phyloP scores from a whole-genome alignment of 1,140 invertebrate species.

The Euura lappo region DNA sequence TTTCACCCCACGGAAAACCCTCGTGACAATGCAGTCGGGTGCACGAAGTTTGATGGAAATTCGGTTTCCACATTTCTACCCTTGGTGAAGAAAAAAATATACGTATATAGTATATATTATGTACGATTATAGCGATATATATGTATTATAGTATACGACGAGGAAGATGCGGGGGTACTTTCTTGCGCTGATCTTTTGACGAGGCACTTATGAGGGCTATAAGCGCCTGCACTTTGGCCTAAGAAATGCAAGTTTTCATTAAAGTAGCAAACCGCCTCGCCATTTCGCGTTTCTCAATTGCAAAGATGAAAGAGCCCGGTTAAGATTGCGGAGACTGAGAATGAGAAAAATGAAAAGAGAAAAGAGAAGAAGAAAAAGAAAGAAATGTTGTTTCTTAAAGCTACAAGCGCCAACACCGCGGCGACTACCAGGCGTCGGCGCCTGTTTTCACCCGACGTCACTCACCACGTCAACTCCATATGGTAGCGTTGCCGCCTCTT shows the following conservation, averaged over 20 bases:
- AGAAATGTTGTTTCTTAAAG: too few relatives aligned
- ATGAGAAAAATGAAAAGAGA: neutral
- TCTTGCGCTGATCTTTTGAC: too few relatives aligned
- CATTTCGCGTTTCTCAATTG: too few relatives aligned
- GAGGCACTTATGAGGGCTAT: too few relatives aligned
- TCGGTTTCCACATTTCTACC: conserved; percentile 7
- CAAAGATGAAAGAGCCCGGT: too few relatives aligned
- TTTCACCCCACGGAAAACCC: neutral
- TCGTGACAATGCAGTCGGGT: conserved; percentile 35
- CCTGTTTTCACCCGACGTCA: conserved; percentile 60
- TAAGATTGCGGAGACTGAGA: too few relatives aligned
- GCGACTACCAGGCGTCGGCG: conserved; percentile 17
- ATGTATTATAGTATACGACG: too few relatives aligned
- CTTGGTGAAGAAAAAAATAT: conserved; percentile 20
- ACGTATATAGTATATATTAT: neutral
- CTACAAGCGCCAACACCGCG: too few relatives aligned
- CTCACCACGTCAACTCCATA: conserved; percentile 56
- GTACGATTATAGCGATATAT: neutral
- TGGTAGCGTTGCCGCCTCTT: conserved; percentile 34
- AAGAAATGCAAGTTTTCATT: too few relatives aligned
- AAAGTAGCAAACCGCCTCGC: too few relatives aligned
- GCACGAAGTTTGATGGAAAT: conserved; percentile 5
- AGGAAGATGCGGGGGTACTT: too few relatives aligned
- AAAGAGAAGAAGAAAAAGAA: neutral
- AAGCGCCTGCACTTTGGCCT: too few relatives aligned